Percentiles rank a stretch among this genome's conserved stretches.
phyloP scores from a whole-genome alignment of 2,113 vertebrate species.

The Notiomystis cincta region DNA sequence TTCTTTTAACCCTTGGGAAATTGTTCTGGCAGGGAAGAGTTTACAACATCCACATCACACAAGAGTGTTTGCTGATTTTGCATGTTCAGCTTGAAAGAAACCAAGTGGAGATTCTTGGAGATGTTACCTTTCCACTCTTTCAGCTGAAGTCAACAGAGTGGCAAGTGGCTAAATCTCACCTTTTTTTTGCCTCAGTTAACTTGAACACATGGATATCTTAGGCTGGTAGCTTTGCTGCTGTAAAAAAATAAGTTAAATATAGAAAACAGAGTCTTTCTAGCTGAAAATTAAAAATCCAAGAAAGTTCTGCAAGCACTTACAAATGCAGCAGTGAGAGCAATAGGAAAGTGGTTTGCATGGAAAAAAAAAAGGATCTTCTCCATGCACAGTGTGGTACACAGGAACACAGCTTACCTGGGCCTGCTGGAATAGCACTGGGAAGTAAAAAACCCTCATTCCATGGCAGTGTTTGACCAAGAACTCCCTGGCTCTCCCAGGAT shows the following conservation, averaged over 20 bases:
- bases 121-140: background rate
- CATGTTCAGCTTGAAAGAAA: background rate
- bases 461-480: background rate
- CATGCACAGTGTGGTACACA: accelerated
- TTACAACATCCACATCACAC: background rate
- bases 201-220: background rate
- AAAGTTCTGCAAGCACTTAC: background rate
- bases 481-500: background rate
- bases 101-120: background rate
- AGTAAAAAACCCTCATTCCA: background rate
- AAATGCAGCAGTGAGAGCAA: background rate
- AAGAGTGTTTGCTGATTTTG: background rate
- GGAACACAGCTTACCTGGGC: background rate
- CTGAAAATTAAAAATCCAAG: background rate
- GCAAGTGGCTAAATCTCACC: background rate
- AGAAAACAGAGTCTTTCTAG: background rate
- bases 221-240: background rate
- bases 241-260: background rate
- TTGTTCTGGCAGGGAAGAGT: background rate
- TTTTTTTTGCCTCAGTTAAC: background rate
- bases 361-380: background rate
- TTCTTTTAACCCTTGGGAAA: background rate
- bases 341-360: background rate
- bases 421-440: background rate
- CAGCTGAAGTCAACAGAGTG: background rate